Evolutionary conservation across 2,888 invertebrate genomes (phyloP).

Genomic region (Arenicola marina): DNA sequence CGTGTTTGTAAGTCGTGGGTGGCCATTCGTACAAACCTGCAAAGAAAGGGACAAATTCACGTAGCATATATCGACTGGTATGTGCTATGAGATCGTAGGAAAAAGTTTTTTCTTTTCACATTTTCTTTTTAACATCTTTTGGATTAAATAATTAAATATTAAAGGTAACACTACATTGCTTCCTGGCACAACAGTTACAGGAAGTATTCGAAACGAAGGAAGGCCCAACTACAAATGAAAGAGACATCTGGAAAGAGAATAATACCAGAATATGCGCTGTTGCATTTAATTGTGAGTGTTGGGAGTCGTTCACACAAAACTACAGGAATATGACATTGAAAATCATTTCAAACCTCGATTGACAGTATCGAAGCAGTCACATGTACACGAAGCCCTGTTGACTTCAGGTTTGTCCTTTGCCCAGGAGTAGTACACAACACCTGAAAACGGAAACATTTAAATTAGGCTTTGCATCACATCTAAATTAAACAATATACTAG

Average conservation of each 20-base stretch:
- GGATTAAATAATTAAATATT: too few relatives aligned
- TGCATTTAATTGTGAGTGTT: background rate
- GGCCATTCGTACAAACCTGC: constrained; percentile 56
- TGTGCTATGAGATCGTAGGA: background rate
- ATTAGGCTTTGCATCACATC: background rate
- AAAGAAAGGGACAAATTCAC: background rate
- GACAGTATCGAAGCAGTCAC: constrained; percentile 78
- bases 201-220: too few relatives aligned
- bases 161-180: too few relatives aligned
- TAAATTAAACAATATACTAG: background rate
- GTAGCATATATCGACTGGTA: background rate
- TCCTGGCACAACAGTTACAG: too few relatives aligned
- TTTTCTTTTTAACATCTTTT: background rate
- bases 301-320: background rate
- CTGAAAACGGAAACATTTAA: constrained; percentile 41
- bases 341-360: constrained; percentile 67
- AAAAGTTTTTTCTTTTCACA: background rate
- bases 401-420: constrained; percentile 71
- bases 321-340: background rate
- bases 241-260: too few relatives aligned
- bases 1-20: constrained; percentile 56
- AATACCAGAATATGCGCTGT: background rate
- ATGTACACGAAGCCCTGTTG: constrained; percentile 71
- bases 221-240: too few relatives aligned
- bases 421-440: constrained; percentile 66